phyloP scores from a whole-genome alignment of 2,113 vertebrate species.

The Tauraco erythrolophus region DNA sequence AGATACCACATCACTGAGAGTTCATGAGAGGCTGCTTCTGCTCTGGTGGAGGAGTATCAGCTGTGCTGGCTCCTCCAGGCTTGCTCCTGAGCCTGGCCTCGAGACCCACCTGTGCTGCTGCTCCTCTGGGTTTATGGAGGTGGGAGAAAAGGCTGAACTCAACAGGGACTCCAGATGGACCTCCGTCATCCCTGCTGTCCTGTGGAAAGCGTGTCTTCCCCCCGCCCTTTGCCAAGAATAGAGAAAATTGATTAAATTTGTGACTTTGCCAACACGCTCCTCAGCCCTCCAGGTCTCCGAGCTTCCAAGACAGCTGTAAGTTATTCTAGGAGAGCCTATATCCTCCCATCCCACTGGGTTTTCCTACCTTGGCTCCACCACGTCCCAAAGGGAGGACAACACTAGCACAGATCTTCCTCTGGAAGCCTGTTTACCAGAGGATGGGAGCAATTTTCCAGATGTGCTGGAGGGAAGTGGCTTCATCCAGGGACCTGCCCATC shows the following conservation, averaged over 20 bases:
- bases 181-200: neutral
- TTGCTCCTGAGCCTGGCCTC: neutral
- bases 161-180: neutral
- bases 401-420: conserved; percentile 40
- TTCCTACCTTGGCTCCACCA: conserved; percentile 60
- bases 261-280: neutral
- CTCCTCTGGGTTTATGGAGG: neutral
- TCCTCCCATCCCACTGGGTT: conserved; percentile 1
- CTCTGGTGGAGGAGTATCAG: neutral
- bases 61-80: neutral
- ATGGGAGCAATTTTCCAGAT: conserved; percentile 64
- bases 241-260: neutral
- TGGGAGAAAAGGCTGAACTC: neutral
- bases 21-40: neutral
- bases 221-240: neutral
- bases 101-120: neutral
- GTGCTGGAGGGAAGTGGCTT: conserved; percentile 33
- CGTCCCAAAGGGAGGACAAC: conserved; percentile 27
- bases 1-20: neutral
- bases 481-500: conserved; percentile 16
- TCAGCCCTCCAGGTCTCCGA: neutral
- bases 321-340: conserved; percentile 25
- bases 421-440: conserved; percentile 52
- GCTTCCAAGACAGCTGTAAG: conserved; percentile 48
- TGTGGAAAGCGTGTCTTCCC: neutral